A percentile compares a stretch with the other conserved stretches of the same genome.
Conservation (phyloP, 1,140 invertebrate genomes). For the Sinonovacula constricta region DNA sequence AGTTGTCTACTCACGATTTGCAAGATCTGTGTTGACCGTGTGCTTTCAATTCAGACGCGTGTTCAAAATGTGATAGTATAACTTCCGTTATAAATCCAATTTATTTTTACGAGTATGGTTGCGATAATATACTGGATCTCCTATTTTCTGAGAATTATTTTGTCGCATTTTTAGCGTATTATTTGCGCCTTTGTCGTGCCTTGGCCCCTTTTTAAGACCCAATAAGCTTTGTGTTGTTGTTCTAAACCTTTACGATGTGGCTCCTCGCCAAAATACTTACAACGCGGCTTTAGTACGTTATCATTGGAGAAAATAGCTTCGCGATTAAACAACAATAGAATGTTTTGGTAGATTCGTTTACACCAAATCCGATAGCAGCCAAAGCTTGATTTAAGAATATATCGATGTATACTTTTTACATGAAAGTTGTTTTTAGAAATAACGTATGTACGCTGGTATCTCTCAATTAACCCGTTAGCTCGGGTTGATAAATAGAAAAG, state of each 20-base stretch:
- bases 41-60: too few relatives aligned
- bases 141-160: neutral
- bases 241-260: constrained; percentile 7
- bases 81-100: constrained; percentile 23
- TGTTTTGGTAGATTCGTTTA: neutral
- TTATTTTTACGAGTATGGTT: neutral
- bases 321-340: too few relatives aligned
- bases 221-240: constrained; percentile 28
- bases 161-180: constrained; percentile 27
- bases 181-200: constrained; percentile 14
- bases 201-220: neutral
- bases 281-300: neutral
- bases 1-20: too few relatives aligned
- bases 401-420: too few relatives aligned
- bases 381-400: constrained; percentile 45
- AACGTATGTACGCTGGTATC: too few relatives aligned
- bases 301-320: neutral
- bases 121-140: constrained; percentile 29
- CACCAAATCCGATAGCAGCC: constrained; percentile 37
- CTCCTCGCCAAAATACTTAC: constrained; percentile 17
- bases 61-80: constrained; percentile 27
- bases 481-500: too few relatives aligned
- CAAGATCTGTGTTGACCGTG: too few relatives aligned
- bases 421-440: too few relatives aligned
- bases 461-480: too few relatives aligned